Evolutionary conservation across 2,797 vertebrate species (phyloP).

Genomic region (Podarcis lilfordi): DNA sequence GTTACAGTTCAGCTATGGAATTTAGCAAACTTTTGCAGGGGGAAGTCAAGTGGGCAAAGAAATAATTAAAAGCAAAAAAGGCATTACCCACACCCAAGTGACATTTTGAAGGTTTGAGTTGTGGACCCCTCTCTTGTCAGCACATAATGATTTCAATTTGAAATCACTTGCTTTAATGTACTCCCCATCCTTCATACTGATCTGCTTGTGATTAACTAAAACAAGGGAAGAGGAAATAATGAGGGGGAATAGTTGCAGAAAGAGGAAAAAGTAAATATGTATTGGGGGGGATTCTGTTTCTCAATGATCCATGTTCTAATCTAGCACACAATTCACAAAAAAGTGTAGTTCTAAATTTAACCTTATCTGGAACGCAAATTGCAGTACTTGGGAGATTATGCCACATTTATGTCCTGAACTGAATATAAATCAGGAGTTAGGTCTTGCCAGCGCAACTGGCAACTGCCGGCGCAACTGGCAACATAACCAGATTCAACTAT

Average conservation of each 20-base stretch:
- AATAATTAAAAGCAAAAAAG: slow-evolving; percentile 2
- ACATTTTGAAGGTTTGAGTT: slow-evolving; percentile 2
- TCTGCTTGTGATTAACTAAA: slow-evolving; percentile 6
- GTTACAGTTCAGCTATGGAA: not conserved
- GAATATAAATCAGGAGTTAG: not conserved
- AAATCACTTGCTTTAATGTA: not conserved
- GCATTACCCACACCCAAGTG: slow-evolving; percentile 2
- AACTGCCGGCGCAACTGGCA: not conserved
- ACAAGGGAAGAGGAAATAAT: slow-evolving; percentile 4
- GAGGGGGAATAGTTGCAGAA: not conserved
- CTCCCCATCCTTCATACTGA: slow-evolving; percentile 1
- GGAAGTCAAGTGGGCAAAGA: not conserved
- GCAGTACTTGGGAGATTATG: not conserved
- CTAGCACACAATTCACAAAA: not conserved
- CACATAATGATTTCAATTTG: not conserved
- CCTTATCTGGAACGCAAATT: not conserved
- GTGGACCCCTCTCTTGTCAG: slow-evolving; percentile 3
- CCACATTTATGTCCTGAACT: not conserved
- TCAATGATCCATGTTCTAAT: not conserved
- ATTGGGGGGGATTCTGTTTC: not conserved
- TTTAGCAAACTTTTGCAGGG: not conserved
- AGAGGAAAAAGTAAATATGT: slow-evolving; percentile 20
- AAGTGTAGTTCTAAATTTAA: not conserved
- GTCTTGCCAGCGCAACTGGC: not conserved
- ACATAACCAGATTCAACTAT: not conserved